phyloP scores from a whole-genome alignment of 2,888 invertebrate genomes.

The Brachyopa scutellaris region DNA sequence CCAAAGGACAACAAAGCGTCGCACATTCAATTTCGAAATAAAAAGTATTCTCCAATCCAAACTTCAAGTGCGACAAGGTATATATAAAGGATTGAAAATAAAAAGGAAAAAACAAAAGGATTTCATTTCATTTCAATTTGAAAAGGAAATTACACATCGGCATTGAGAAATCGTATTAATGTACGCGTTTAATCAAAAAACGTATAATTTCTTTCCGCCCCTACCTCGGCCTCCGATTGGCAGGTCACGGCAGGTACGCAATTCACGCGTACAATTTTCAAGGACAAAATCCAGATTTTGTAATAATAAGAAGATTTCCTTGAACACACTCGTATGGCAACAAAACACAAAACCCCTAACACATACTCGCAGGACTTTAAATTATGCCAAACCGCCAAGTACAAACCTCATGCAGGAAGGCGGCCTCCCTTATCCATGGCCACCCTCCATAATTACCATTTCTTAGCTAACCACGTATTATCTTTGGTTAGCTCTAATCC shows the following conservation, averaged over 20 bases:
- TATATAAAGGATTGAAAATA: no score
- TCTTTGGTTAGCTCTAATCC: no score
- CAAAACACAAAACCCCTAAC: no score
- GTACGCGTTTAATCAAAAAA: conserved; percentile 53
- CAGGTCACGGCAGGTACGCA: conserved; percentile 42
- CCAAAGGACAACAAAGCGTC: conserved; percentile 45
- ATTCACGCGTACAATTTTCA: conserved; percentile 42
- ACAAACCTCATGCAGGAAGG: background rate
- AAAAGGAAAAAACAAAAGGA: conserved; percentile 21
- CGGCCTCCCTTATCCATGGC: background rate
- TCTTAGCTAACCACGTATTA: no score
- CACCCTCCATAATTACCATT: conserved; percentile 46
- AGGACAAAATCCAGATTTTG: conserved; percentile 43
- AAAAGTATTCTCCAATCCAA: no score
- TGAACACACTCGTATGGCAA: background rate
- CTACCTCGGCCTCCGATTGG: background rate
- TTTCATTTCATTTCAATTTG: conserved; percentile 55
- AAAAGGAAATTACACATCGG: conserved; percentile 52
- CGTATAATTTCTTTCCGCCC: background rate
- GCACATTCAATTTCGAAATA: conserved; percentile 23
- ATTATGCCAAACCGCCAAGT: background rate
- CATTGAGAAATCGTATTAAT: conserved; percentile 42
- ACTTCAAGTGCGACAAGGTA: no score
- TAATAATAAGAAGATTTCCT: conserved; percentile 15
- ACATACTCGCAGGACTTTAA: no score